Evolutionary conservation across 2,797 vertebrate species (phyloP).

Genomic region (Myotis findleyi): DNA sequence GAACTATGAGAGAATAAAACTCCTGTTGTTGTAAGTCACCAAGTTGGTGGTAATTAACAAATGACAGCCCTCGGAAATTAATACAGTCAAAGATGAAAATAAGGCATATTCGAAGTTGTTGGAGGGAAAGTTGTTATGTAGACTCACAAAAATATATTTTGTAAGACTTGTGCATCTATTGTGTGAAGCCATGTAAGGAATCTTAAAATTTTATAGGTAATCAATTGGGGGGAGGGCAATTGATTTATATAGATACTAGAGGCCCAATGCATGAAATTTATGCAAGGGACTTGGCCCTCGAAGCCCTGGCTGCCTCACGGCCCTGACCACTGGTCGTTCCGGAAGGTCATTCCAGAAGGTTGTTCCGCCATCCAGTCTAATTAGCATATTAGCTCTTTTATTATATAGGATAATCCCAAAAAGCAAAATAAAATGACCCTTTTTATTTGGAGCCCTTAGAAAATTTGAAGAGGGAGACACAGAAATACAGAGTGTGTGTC

Average conservation of each 20-base stretch:
- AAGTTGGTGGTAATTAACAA: not conserved
- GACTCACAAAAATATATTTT: not conserved
- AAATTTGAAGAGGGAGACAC: not conserved
- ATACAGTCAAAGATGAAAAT: not conserved
- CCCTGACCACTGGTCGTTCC: no score
- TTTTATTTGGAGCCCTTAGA: not conserved
- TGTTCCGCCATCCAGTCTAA: no score
- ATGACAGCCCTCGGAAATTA: not conserved
- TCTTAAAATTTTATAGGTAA: not conserved
- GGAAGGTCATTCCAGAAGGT: no score
- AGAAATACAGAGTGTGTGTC: not conserved
- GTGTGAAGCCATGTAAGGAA: no score
- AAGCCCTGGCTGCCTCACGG: no score
- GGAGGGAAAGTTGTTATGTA: not conserved
- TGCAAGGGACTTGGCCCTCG: no score
- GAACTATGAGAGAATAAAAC: not conserved
- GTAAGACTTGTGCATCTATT: not conserved
- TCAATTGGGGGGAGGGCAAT: not conserved
- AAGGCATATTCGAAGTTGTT: not conserved
- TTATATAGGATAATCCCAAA: not conserved
- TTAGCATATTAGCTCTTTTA: no score
- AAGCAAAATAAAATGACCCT: not conserved
- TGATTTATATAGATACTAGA: not conserved
- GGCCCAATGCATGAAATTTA: no score
- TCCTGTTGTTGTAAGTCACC: not conserved